phyloP scores from a whole-genome alignment of 2,888 invertebrate genomes.

The Eupeodes luniger region DNA sequence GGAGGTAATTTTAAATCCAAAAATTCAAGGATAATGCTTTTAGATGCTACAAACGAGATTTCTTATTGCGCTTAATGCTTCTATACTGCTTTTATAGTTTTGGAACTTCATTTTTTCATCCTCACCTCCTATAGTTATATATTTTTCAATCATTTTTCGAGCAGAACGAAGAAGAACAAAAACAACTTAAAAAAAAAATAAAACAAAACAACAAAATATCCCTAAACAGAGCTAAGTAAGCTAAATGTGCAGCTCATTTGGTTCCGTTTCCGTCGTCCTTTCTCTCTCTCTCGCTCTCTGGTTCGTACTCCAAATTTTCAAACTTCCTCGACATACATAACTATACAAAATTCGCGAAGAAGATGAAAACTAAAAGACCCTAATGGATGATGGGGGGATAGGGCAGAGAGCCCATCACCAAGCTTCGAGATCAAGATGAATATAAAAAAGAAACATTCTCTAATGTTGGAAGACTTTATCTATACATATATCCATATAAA shows the following conservation, averaged over 20 bases:
- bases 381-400: constrained; percentile 37
- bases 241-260: constrained; percentile 73
- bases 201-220: not conserved
- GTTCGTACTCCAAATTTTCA: constrained; percentile 13
- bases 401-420: not conserved
- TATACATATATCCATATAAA: not conserved
- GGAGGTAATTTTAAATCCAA: constrained; percentile 53
- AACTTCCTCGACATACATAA: not conserved
- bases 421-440: constrained; percentile 50
- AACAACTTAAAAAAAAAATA: not conserved
- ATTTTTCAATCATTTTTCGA: constrained; percentile 61
- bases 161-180: constrained; percentile 1
- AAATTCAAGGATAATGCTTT: constrained; percentile 50
- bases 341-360: constrained; percentile 4
- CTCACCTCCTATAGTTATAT: not conserved
- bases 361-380: constrained; percentile 37
- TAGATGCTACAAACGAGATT: constrained; percentile 48
- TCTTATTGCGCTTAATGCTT: constrained; percentile 32
- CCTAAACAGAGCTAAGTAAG: constrained; percentile 32
- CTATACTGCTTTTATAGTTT: constrained; percentile 2
- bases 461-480: constrained; percentile 8
- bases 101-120: not conserved
- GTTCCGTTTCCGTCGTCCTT: constrained; percentile 17
- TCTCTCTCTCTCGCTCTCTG: not conserved
- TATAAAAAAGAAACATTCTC: constrained; percentile 41